Base-by-base conservation (phyloP, 2,113 vertebrate genomes). In the Alouatta palliata region DNA sequence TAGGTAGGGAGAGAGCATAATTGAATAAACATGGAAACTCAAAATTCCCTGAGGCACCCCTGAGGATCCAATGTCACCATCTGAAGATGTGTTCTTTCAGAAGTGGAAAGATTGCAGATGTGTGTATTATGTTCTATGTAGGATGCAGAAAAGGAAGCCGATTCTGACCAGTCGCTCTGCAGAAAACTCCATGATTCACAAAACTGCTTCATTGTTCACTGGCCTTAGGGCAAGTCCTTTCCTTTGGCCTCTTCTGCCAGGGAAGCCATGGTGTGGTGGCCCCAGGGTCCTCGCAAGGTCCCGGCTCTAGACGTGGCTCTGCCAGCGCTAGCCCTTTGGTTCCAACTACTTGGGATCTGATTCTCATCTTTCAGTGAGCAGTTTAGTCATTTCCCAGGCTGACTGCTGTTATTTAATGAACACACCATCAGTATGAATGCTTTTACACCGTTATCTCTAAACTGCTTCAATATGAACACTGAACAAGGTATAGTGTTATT, bases 261-360 rank as follows among this genome's bases (percentile, higher is more conserved):
- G 2, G 23, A 76, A n/a, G 30, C 45, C 10, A 3, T 0, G 6
- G 8, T 17, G 4, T 4, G 2, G 43, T 1, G 64, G 27, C 43
- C 8, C 8, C 9, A 0, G 23, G n/a, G 32, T 37, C 40, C 47
- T 61, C 37, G 14, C 23, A 10, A 66, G 71, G n/a, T 9, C n/a
- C 43, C 66, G 71, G 20, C 27, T 77, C 70, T 73, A 17, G 64
- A 19, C 1, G 6, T 10, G 20, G 4, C 13, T 35, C 35, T 61
- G 9, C 12, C 45, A 25, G 40, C 32, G 40, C 45, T 32, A 16
- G n/a, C 40, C 7, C 30, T 19, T 8, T 14, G 27, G 30, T 40
- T 75, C 35, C 40, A 75, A 56, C 20, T 5, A 45, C 14, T 11
- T 66, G 56, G 35, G n/a, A 14, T 6, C 30, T 13, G 10, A 61